Percentiles rank a stretch among this genome's conserved stretches.
Conservation (phyloP, 53 echinoderm and acorn worm species). For the Holothuria scabra region DNA sequence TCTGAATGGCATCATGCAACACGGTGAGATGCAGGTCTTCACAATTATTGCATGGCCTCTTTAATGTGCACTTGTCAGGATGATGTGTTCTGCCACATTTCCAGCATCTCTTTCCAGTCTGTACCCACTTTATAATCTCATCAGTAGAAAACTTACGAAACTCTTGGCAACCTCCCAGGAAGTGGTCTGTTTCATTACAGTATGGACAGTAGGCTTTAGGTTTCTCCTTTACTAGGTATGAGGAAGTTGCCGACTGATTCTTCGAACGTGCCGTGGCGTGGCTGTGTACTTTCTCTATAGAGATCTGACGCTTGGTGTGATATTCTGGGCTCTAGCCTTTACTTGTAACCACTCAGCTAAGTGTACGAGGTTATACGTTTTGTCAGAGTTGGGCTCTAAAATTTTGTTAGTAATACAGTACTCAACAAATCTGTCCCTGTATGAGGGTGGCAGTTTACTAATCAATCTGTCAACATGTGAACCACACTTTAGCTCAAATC, state of each 20-base stretch:
- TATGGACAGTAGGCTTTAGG: too few species aligned
- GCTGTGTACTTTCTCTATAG: not conserved
- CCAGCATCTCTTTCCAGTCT: constrained; percentile 4
- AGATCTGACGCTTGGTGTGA: too few species aligned
- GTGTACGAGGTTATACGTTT: too few species aligned
- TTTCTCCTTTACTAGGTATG: not conserved
- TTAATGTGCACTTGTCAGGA: constrained; percentile 17
- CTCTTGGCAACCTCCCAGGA: not conserved
- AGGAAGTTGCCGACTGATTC: not conserved
- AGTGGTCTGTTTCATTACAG: constrained; percentile 2
- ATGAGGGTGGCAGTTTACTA: too few species aligned
- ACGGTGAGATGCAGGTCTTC: too few species aligned
- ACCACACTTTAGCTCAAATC: too few species aligned
- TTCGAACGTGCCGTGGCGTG: not conserved
- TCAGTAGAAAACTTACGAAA: too few species aligned
- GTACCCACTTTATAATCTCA: not conserved
- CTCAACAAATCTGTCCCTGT: too few species aligned
- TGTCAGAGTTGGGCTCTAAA: too few species aligned
- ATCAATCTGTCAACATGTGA: too few species aligned
- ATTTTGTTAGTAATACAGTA: too few species aligned
- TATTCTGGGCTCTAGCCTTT: not conserved
- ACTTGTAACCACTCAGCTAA: constrained; percentile 3
- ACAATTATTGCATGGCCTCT: not conserved
- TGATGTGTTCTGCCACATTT: constrained; percentile 8
- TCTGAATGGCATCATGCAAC: too few species aligned